Percentiles rank a stretch among this genome's conserved stretches.
Conservation (phyloP, 1,140 invertebrate genomes). For the Neodiprion lecontei region DNA sequence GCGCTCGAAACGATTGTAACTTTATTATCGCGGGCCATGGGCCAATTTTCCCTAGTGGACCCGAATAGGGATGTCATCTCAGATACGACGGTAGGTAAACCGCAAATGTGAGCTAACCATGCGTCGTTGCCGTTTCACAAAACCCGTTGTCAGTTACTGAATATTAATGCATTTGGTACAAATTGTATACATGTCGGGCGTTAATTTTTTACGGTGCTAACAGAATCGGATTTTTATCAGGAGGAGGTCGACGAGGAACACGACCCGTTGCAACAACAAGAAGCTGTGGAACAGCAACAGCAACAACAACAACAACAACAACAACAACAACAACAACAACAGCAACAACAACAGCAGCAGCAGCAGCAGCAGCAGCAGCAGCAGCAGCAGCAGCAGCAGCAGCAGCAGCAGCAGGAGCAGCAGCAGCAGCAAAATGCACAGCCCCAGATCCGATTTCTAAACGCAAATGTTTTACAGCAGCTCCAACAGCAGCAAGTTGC, state of each 20-base stretch:
- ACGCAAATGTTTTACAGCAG: constrained; percentile 54
- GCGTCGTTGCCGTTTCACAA: neutral
- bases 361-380: constrained; percentile 55
- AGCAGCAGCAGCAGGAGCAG: constrained; percentile 63
- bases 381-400: constrained; percentile 51
- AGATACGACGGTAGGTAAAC: neutral
- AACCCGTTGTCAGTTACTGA: too few relatives aligned
- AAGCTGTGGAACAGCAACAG: constrained; percentile 44
- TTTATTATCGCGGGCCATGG: neutral
- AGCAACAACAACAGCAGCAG: constrained; percentile 50
- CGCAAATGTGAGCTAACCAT: too few relatives aligned
- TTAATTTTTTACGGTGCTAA: too few relatives aligned
- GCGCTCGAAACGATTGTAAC: neutral
- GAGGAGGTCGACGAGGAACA: too few relatives aligned
- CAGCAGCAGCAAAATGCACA: constrained; percentile 51
- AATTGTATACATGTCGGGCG: too few relatives aligned
- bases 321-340: constrained; percentile 50
- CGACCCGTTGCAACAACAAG: constrained; percentile 29
- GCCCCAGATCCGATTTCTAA: constrained; percentile 57
- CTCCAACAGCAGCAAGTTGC: constrained; percentile 51
- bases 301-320: constrained; percentile 36
- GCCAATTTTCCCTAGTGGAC: neutral
- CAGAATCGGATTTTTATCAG: too few relatives aligned
- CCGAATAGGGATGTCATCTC: neutral
- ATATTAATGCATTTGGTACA: too few relatives aligned